Evolutionary conservation across 2,113 vertebrate species (phyloP).

Genomic region (Thunnus maccoyii): DNA sequence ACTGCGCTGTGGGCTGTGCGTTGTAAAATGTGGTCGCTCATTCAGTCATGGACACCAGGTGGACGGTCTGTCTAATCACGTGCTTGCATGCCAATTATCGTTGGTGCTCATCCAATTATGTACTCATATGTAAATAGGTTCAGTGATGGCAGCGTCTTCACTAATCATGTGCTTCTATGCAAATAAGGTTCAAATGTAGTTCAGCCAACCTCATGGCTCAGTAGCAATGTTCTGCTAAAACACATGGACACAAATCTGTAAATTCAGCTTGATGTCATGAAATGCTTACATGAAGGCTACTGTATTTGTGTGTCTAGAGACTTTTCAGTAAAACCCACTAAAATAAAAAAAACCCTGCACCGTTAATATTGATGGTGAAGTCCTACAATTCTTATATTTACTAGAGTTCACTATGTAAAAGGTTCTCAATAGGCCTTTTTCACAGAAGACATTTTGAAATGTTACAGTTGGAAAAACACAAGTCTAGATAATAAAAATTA

Average conservation of each 20-base stretch:
- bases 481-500: too few species aligned
- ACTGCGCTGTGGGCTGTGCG: conserved; percentile 41
- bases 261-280: conserved; percentile 10
- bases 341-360: not conserved
- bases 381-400: too few species aligned
- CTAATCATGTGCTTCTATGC: conserved; percentile 42
- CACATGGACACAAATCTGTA: conserved; percentile 14
- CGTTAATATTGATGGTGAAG: not conserved
- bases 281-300: not conserved
- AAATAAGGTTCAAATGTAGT: conserved; percentile 59
- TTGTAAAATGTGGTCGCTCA: conserved; percentile 40
- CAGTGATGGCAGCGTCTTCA: conserved; percentile 26
- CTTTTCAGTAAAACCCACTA: not conserved
- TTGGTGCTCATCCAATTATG: conserved; percentile 46
- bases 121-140: conserved; percentile 45
- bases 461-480: too few species aligned
- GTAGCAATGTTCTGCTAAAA: not conserved
- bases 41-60: conserved; percentile 52
- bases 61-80: conserved; percentile 50
- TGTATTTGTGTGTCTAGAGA: too few species aligned
- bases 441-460: too few species aligned
- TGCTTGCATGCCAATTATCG: conserved; percentile 38
- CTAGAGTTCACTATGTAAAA: too few species aligned
- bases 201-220: conserved; percentile 42
- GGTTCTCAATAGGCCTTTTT: too few species aligned